phyloP scores from a whole-genome alignment of 1,140 invertebrate genomes.

The Trissolcus basalis region DNA sequence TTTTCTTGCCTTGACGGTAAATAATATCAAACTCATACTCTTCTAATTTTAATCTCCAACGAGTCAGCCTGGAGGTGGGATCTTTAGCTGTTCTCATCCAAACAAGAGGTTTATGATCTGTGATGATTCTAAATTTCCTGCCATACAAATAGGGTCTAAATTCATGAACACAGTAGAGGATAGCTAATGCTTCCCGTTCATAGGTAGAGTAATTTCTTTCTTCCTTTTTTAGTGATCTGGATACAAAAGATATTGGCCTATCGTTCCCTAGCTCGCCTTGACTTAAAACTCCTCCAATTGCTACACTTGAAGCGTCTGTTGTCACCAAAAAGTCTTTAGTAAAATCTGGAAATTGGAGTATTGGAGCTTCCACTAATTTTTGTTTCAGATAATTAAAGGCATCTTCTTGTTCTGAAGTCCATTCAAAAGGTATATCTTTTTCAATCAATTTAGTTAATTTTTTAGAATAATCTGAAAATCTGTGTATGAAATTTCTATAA shows the following conservation, averaged over 20 bases:
- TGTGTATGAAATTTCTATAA: not conserved
- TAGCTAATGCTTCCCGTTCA: constrained; percentile 42
- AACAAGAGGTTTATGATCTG: too few species aligned
- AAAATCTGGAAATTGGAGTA: not conserved
- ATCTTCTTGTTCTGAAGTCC: not conserved
- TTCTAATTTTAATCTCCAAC: too few species aligned
- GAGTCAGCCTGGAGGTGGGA: too few species aligned
- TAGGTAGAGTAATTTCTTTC: not conserved
- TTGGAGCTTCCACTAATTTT: not conserved
- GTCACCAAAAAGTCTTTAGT: not conserved
- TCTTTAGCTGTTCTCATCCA: too few species aligned
- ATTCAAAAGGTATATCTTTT: not conserved
- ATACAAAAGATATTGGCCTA: constrained; percentile 57
- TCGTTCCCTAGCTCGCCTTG: constrained; percentile 23
- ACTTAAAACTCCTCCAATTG: not conserved
- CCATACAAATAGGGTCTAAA: too few species aligned
- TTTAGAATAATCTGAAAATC: not conserved
- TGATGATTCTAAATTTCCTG: too few species aligned
- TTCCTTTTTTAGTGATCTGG: not conserved
- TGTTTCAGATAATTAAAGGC: not conserved
- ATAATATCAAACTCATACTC: too few species aligned
- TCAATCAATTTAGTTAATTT: not conserved
- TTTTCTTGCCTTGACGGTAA: too few species aligned
- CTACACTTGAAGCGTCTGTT: not conserved
- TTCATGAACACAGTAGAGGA: too few species aligned